These are phyloP conservation scores for Anhinga anhinga DNA, from an alignment of 2,113 vertebrate species.

Conservation along the genomic window DNA sequence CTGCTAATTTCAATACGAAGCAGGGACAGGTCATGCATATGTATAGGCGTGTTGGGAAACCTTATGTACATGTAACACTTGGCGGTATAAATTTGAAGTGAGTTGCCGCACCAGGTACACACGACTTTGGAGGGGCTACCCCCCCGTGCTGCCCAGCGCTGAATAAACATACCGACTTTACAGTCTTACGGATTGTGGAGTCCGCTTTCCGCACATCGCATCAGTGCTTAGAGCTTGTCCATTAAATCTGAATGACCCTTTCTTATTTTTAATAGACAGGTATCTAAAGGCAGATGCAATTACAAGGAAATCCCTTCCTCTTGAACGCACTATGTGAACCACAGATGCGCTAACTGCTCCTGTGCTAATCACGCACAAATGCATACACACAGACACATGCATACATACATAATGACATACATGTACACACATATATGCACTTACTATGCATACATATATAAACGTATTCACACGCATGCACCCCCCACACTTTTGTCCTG, in stretches of 20 bases:
- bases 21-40: no score
- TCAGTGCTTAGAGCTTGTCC: neutral
- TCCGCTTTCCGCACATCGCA: no score
- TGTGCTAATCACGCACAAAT: neutral
- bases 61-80: no score
- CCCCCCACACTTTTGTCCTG: neutral
- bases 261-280: neutral
- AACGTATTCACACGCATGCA: neutral
- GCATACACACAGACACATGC: accelerated
- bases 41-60: no score
- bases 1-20: no score
- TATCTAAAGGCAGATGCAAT: neutral
- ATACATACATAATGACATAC: neutral
- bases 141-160: no score
- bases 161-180: no score
- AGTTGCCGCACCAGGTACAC: no score
- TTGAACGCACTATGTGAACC: accelerated
- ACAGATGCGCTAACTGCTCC: neutral
- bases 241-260: neutral
- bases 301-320: neutral
- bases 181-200: no score
- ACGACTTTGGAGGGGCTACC: no score
- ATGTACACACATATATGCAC: neutral
- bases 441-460: accelerated
- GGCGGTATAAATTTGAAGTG: no score